Percentiles rank a stretch among this genome's conserved stretches.
Conservation (phyloP, 2,888 invertebrate species). For the Metellina segmentata region DNA sequence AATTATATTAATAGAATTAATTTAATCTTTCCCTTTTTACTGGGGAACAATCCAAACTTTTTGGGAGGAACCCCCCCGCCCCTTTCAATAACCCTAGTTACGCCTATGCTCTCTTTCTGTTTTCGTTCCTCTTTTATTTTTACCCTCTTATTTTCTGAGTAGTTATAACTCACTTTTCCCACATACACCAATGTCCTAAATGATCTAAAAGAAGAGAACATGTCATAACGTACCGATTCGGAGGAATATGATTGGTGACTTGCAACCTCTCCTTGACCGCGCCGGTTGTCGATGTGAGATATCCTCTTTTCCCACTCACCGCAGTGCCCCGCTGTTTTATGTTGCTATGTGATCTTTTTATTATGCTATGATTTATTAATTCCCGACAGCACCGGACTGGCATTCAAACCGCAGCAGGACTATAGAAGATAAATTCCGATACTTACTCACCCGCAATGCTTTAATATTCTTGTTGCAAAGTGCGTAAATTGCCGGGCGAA, state of each 20-base stretch:
- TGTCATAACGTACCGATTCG: conserved; percentile 26
- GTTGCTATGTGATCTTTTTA: conserved; percentile 29
- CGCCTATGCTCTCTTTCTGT: background rate
- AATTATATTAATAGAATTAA: too few species aligned
- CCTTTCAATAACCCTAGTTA: background rate
- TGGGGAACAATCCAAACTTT: too few species aligned
- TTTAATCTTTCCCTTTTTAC: too few species aligned
- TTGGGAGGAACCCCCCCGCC: background rate
- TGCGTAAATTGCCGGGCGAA: background rate
- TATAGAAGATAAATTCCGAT: background rate
- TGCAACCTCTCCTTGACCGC: conserved; percentile 17
- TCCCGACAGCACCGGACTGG: background rate
- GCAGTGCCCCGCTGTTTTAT: conserved; percentile 42
- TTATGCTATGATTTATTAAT: conserved; percentile 38
- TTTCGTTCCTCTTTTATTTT: background rate
- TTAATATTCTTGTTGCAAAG: background rate
- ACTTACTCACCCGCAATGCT: background rate
- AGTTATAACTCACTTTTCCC: conserved; percentile 41
- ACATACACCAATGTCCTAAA: conserved; percentile 30
- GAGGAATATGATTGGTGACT: conserved; percentile 43
- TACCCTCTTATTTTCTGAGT: background rate
- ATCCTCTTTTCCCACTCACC: conserved; percentile 15
- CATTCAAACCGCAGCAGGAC: background rate
- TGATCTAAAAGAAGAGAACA: conserved; percentile 11
- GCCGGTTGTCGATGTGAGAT: conserved; percentile 18